Conservation (phyloP, 2,888 invertebrate genomes). For the Melieria crassipennis region DNA sequence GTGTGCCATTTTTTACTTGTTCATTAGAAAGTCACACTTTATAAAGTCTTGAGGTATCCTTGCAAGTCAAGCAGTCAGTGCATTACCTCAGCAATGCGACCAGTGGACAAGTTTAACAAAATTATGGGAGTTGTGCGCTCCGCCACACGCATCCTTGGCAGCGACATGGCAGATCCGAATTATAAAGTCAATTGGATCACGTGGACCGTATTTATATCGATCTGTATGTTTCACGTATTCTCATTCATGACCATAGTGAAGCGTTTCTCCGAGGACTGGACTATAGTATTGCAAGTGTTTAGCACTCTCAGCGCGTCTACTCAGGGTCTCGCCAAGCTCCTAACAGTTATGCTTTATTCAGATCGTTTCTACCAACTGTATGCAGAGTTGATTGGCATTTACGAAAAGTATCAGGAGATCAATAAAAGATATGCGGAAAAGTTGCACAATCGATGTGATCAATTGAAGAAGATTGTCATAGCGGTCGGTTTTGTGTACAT, state of each 20-base stretch:
- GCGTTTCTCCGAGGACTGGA: conserved; percentile 36
- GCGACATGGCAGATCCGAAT: conserved; percentile 33
- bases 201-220: conserved; percentile 29
- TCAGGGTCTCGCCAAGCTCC: conserved; percentile 37
- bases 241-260: conserved; percentile 35
- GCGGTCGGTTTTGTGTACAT: conserved; percentile 33
- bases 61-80: no score
- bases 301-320: conserved; percentile 27
- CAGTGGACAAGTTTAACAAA: conserved; percentile 9
- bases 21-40: no score
- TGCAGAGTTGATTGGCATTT: conserved; percentile 25
- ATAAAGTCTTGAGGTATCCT: no score
- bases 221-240: conserved; percentile 33
- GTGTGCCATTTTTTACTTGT: no score
- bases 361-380: neutral
- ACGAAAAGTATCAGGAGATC: conserved; percentile 30
- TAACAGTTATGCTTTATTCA: neutral
- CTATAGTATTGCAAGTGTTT: conserved; percentile 32
- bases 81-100: neutral
- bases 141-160: conserved; percentile 32
- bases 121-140: conserved; percentile 9
- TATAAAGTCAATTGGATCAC: conserved; percentile 36
- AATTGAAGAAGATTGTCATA: conserved; percentile 25
- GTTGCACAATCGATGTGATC: conserved; percentile 29
- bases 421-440: conserved; percentile 29